Conservation (phyloP, 2,797 vertebrate species). For the Malurus leucopterus region DNA sequence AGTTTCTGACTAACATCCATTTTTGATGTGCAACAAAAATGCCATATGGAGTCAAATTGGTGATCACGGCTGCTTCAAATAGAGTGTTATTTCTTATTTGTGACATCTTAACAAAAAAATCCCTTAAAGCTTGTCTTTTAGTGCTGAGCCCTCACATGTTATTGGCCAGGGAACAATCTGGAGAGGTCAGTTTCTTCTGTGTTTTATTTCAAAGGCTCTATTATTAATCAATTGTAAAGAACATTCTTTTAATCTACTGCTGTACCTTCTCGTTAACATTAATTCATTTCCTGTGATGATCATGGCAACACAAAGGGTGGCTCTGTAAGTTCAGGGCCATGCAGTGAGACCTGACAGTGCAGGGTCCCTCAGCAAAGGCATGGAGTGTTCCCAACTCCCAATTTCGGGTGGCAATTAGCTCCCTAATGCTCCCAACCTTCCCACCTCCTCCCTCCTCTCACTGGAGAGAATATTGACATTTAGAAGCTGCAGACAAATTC, state of each 20-base stretch:
- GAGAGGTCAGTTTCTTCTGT: not conserved
- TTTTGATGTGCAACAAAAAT: conserved; percentile 37
- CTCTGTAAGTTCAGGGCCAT: not conserved
- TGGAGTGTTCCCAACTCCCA: conserved; percentile 3
- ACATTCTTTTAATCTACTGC: not conserved
- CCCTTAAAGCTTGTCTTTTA: conserved; percentile 19
- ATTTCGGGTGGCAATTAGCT: conserved; percentile 53
- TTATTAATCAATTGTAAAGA: conserved; percentile 26
- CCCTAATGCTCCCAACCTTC: conserved; percentile 50
- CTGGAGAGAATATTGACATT: conserved; percentile 69
- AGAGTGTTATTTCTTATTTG: conserved; percentile 20
- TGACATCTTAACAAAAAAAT: not conserved
- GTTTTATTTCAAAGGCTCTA: not conserved
- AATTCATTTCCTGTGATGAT: not conserved
- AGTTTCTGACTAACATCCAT: conserved; percentile 26
- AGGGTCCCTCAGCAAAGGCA: not conserved
- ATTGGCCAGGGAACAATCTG: not conserved
- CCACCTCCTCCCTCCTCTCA: conserved; percentile 50
- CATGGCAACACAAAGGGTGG: not conserved
- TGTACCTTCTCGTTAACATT: not conserved
- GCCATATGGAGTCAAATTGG: conserved; percentile 40
- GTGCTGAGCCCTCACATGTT: not conserved
- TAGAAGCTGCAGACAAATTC: conserved; percentile 56
- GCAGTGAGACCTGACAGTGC: not conserved
- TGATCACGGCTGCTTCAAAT: conserved; percentile 24